phyloP scores from a whole-genome alignment of 92 coral and sea anemone species.

The Bergia puertoricense region DNA sequence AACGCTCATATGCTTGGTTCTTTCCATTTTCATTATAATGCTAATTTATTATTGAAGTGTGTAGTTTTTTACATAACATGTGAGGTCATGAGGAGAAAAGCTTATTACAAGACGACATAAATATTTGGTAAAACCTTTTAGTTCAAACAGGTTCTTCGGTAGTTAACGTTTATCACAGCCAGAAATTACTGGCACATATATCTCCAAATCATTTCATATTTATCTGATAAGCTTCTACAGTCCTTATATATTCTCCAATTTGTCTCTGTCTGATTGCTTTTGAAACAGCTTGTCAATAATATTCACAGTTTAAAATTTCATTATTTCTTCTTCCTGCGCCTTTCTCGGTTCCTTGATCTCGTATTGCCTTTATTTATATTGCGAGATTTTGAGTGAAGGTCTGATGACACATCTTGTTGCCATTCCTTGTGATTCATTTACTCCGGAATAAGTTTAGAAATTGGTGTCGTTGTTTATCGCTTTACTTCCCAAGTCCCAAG shows the following conservation, averaged over 20 bases:
- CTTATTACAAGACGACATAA: too few species aligned
- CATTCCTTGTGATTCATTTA: neutral
- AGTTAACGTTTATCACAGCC: neutral
- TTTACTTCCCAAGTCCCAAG: neutral
- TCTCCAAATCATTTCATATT: neutral
- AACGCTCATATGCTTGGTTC: too few species aligned
- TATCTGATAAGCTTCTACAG: neutral
- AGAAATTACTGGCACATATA: neutral
- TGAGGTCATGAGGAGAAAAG: too few species aligned
- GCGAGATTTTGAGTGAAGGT: neutral
- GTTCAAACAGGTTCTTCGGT: neutral
- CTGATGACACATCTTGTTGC: too few species aligned
- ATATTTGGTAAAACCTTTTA: too few species aligned
- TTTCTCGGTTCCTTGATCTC: neutral
- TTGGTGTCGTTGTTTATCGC: neutral
- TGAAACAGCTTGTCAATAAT: too few species aligned
- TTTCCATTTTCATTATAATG: too few species aligned
- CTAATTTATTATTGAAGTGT: too few species aligned
- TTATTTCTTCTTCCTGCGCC: too few species aligned
- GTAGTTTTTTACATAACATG: too few species aligned
- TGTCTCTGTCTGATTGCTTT: neutral
- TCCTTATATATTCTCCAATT: neutral
- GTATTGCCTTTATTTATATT: too few species aligned
- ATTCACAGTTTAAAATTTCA: too few species aligned
- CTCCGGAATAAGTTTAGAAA: neutral